A percentile compares a stretch with the other conserved stretches of the same genome.
Evolutionary conservation across 2,797 vertebrate species (phyloP).

Genomic region (Coregonus suidteri): DNA sequence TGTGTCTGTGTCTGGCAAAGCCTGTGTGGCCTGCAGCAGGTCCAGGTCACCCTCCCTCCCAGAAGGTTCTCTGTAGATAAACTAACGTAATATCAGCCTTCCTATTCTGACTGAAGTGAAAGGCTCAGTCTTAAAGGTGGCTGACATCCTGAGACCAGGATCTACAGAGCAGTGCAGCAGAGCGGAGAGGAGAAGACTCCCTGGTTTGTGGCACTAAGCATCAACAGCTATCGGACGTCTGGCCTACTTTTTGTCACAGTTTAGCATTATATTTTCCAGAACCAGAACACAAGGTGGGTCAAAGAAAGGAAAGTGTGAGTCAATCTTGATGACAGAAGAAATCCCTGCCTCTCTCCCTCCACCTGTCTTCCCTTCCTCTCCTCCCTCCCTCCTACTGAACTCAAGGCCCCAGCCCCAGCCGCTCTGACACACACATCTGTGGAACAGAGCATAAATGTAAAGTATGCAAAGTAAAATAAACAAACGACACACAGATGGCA

Average conservation of each 20-base stretch:
- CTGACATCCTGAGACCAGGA: slow-evolving; percentile 33
- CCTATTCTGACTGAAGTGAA: background rate
- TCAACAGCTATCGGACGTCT: slow-evolving; percentile 55
- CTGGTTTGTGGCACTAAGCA: slow-evolving; percentile 43
- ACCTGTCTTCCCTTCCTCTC: slow-evolving; percentile 6
- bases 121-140: slow-evolving; percentile 19
- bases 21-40: slow-evolving; percentile 17
- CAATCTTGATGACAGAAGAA: slow-evolving; percentile 36
- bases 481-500: slow-evolving; percentile 37
- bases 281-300: slow-evolving; percentile 20
- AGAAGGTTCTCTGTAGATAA: background rate
- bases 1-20: slow-evolving; percentile 11
- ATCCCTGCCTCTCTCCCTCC: slow-evolving; percentile 18
- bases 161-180: slow-evolving; percentile 38
- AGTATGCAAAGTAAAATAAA: slow-evolving; percentile 49
- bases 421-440: slow-evolving; percentile 39
- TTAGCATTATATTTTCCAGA: slow-evolving; percentile 39
- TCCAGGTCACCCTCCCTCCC: background rate
- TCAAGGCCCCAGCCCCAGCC: slow-evolving; percentile 1
- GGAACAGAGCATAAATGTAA: slow-evolving; percentile 40
- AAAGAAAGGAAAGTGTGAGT: slow-evolving; percentile 37
- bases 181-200: slow-evolving; percentile 27
- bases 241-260: slow-evolving; percentile 49
- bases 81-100: background rate
- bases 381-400: background rate